Percentiles rank a stretch among this genome's conserved stretches.
Conservation (phyloP, 2,113 vertebrate genomes). For the Psilopsiagon aurifrons region DNA sequence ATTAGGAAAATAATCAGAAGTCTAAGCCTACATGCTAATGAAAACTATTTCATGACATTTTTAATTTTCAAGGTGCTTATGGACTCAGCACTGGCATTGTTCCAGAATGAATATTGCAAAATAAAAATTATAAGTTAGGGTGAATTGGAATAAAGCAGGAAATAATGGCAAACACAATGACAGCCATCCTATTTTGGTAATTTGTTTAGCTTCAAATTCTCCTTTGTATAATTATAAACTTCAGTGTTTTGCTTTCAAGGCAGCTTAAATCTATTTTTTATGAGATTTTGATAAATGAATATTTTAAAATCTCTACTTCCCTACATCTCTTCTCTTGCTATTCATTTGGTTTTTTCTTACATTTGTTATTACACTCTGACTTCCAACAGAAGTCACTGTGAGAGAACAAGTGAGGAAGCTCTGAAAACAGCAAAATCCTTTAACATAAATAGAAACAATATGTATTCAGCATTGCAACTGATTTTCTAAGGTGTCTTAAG, state of each 20-base stretch:
- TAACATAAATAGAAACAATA: not conserved
- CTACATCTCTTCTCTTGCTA: not conserved
- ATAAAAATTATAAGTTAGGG: not conserved
- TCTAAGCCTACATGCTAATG: constrained; percentile 34
- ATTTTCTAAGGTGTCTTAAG: not conserved
- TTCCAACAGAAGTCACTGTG: not conserved
- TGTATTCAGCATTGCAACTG: not conserved
- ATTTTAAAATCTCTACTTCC: not conserved
- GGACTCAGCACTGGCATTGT: not conserved
- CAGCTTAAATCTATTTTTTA: not conserved
- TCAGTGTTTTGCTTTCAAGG: not conserved
- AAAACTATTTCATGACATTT: constrained; percentile 58
- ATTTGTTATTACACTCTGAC: not conserved
- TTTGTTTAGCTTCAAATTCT: not conserved
- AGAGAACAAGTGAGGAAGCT: not conserved
- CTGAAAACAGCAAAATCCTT: not conserved
- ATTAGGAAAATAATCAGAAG: too few relatives aligned
- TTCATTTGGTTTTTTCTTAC: not conserved
- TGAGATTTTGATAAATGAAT: not conserved
- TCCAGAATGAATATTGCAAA: not conserved
- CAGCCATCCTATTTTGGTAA: not conserved
- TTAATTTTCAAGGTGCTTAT: constrained; percentile 56
- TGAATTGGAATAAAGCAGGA: not conserved
- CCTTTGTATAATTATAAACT: not conserved
- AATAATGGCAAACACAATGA: not conserved